These are phyloP conservation scores for Nyctereutes procyonoides DNA, from an alignment of 2,113 vertebrate species.

Conservation along the genomic window DNA sequence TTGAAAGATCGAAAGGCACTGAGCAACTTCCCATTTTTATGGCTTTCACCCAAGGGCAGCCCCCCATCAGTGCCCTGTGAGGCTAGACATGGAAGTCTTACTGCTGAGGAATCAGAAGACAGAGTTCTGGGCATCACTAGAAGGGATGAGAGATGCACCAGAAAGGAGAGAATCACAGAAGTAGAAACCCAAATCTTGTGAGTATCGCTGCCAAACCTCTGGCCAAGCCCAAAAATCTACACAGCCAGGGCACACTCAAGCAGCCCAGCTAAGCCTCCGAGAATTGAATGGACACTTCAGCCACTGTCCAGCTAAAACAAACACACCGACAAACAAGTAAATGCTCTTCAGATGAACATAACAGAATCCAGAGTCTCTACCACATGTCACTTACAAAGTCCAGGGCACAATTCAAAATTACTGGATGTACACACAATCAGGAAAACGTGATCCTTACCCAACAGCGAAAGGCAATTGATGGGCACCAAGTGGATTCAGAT, in stretches of 20 bases:
- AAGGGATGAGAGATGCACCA: fast-evolving
- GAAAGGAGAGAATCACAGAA: background rate
- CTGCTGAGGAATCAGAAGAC: background rate
- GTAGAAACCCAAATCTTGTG: background rate
- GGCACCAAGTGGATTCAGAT: background rate
- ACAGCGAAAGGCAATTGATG: background rate
- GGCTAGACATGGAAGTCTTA: background rate
- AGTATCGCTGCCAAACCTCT: background rate
- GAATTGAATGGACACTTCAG: background rate
- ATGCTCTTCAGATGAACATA: background rate
- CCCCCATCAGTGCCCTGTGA: background rate
- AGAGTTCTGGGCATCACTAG: background rate
- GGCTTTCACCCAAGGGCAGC: background rate
- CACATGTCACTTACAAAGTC: fast-evolving
- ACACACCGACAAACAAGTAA: background rate
- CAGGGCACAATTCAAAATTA: background rate
- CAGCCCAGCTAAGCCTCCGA: background rate
- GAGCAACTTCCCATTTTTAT: background rate
- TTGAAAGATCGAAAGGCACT: background rate
- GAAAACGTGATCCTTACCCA: background rate
- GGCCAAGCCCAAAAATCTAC: background rate
- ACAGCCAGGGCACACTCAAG: too few relatives aligned
- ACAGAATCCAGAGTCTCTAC: background rate
- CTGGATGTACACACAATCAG: background rate
- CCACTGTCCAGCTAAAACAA: background rate